Conservation (phyloP, 2,113 vertebrate species). For the Pycnonotus jocosus region DNA sequence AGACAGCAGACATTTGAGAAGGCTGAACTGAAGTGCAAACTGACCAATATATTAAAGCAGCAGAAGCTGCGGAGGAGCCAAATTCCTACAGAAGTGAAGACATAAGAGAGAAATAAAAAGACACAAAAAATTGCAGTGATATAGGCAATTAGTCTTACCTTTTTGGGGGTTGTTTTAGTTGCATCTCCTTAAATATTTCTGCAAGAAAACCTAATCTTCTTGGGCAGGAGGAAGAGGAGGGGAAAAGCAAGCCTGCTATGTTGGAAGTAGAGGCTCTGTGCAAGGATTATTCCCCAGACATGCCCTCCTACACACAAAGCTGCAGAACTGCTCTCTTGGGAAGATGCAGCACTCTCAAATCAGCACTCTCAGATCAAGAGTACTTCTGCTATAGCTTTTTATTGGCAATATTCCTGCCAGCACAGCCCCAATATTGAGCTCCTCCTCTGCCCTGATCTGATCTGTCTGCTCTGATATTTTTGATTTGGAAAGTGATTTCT, state of each 20-base stretch:
- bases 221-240: background rate
- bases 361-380: too few relatives aligned
- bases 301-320: background rate
- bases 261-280: background rate
- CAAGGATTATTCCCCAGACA: background rate
- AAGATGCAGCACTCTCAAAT: background rate
- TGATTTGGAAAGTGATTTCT: background rate
- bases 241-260: background rate
- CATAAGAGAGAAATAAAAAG: background rate
- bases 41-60: background rate
- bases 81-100: background rate
- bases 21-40: background rate
- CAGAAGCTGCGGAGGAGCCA: background rate
- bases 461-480: background rate
- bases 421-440: fast-evolving
- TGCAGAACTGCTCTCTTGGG: background rate
- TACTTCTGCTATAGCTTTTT: background rate
- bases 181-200: background rate
- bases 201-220: background rate
- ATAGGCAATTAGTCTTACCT: background rate
- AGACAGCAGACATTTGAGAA: background rate
- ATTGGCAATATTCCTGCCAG: background rate
- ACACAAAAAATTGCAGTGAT: background rate
- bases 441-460: background rate
- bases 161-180: background rate